Percentiles rank a stretch among this genome's conserved stretches.
phyloP scores from a whole-genome alignment of 1,140 invertebrate genomes.

The Metopolophium dirhodum region DNA sequence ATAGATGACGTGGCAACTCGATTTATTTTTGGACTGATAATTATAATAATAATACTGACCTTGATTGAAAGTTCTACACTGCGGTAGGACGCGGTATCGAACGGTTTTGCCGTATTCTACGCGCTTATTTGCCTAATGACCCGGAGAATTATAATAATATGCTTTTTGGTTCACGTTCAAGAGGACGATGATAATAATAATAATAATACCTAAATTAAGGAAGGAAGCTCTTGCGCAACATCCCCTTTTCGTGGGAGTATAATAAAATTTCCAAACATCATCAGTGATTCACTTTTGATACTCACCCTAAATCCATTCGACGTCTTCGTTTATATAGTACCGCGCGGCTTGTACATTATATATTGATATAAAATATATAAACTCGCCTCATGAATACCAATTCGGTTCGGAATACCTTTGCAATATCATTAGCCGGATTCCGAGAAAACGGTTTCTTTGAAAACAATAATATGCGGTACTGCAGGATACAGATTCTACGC shows the following conservation, averaged over 20 bases:
- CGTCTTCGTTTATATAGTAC: neutral
- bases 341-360: neutral
- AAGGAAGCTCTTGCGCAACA: neutral
- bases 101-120: neutral
- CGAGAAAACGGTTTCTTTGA: neutral
- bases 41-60: neutral
- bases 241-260: constrained; percentile 8
- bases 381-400: constrained; percentile 18
- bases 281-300: neutral
- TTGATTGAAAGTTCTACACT: neutral
- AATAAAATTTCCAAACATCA: neutral
- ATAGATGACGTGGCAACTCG: neutral
- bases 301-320: constrained; percentile 19
- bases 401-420: neutral
- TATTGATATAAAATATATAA: constrained; percentile 1
- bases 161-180: neutral
- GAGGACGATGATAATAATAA: neutral
- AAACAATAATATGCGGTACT: neutral
- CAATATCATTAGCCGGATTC: constrained; percentile 37
- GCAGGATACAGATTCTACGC: neutral
- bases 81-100: neutral
- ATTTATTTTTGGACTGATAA: neutral
- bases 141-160: neutral
- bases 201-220: neutral
- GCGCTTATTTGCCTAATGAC: neutral